phyloP scores from a whole-genome alignment of 2,113 vertebrate genomes.

The Montifringilla adamsi region DNA sequence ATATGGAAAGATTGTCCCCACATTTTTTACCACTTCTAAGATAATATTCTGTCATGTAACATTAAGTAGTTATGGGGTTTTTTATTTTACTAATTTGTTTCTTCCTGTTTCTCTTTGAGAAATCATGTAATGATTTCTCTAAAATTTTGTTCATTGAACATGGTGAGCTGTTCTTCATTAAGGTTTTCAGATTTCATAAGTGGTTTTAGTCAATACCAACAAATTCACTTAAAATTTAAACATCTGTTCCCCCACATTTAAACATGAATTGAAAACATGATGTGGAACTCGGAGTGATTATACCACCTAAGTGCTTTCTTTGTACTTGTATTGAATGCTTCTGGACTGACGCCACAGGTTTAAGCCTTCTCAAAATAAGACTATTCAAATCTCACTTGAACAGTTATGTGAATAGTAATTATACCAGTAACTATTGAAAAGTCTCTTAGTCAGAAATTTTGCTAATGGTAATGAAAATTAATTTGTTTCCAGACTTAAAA shows the following conservation, averaged over 20 bases:
- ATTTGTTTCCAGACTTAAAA: not conserved
- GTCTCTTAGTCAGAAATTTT: not conserved
- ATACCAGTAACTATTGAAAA: not conserved
- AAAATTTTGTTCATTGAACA: not conserved
- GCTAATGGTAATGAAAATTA: not conserved
- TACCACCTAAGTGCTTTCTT: not conserved
- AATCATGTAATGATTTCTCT: not conserved
- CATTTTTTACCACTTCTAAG: not conserved
- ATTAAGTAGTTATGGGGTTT: not conserved
- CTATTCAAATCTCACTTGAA: not conserved
- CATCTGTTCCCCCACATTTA: not conserved
- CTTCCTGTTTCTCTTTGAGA: not conserved
- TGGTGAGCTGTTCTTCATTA: not conserved
- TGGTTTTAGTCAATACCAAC: not conserved
- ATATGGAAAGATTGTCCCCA: not conserved
- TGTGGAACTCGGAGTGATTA: not conserved
- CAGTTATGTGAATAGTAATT: constrained; percentile 10
- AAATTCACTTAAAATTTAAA: not conserved
- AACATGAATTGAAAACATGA: not conserved
- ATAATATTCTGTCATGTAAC: not conserved
- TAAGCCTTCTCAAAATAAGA: not conserved
- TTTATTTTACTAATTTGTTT: not conserved
- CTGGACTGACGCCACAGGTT: not conserved
- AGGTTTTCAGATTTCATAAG: not conserved
- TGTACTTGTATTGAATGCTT: not conserved